A percentile compares a stretch with the other conserved stretches of the same genome.
Conservation (phyloP, 2,888 invertebrate genomes). For the Osmoderma eremita region DNA sequence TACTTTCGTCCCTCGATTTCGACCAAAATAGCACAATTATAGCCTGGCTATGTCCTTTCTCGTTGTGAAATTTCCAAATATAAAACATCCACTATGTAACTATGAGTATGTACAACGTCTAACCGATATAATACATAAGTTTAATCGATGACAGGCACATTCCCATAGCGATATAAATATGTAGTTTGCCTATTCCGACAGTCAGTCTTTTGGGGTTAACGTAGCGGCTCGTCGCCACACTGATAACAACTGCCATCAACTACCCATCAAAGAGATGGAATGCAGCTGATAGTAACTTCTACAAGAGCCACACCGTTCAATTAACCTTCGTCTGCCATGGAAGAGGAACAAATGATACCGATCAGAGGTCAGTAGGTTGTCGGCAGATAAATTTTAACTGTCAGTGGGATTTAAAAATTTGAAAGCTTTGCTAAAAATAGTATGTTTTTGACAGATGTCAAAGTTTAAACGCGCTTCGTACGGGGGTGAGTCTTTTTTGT, state of each 20-base stretch:
- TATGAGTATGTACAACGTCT: constrained; percentile 5
- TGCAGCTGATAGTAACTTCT: constrained; percentile 52
- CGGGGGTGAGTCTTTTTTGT: no score
- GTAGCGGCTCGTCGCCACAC: constrained; percentile 34
- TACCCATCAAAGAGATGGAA: constrained; percentile 44
- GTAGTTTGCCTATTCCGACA: constrained; percentile 38
- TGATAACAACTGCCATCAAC: constrained; percentile 5
- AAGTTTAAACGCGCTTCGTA: background rate
- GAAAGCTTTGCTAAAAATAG: background rate
- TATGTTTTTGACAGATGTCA: constrained; percentile 17
- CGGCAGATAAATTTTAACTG: background rate
- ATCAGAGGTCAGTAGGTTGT: constrained; percentile 32
- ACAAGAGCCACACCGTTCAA: constrained; percentile 39
- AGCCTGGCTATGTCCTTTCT: background rate
- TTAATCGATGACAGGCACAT: constrained; percentile 39
- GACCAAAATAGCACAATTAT: constrained; percentile 23
- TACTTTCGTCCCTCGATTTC: background rate
- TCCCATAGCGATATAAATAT: constrained; percentile 43
- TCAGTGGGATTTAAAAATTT: no score
- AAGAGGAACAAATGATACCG: constrained; percentile 36
- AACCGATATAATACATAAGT: constrained; percentile 22
- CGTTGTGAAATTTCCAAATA: constrained; percentile 19
- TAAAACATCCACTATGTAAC: constrained; percentile 15
- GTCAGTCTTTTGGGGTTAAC: constrained; percentile 40
- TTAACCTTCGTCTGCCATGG: constrained; percentile 40